Evolutionary conservation across 2,113 vertebrate species (phyloP), one percentile per base, ranked within the genome.

Genomic region (Ammodytes marinus): DNA sequence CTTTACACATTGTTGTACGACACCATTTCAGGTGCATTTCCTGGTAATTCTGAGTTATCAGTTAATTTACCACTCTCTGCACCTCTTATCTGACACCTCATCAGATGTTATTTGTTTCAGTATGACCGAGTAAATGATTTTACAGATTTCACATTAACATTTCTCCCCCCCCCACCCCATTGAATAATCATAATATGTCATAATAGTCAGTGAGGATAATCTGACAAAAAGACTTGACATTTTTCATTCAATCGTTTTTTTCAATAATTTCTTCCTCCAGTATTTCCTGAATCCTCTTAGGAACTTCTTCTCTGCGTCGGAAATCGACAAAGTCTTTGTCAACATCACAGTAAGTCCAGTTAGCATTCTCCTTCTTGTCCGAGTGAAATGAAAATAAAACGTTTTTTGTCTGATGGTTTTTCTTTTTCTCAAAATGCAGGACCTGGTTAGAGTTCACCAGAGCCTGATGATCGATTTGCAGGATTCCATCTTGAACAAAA

Each of bases 211-310:
- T 60, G 47, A 27, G 3, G 27, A 11, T 4, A 15, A 19, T 45
- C 15, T 57, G 57, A 37, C 12, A 8, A 35, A 2, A 66, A 8
- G 6, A 12, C 11, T 15, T 55, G 8, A 35, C 47, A 60, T 14
- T 4, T 65, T 77, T 70, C 5, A 42, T 39, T 43, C 11, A 19
- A 12, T 27, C 27, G 27, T 27, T 27, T 0, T 52, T 60, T 61
- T 79, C 11, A 6, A 15, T 40, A 40, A 1, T 58, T 54, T 77
- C 9, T 57, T 46, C 50, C 79, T 84, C 4, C 89, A 99, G 97
- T 97, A 96, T 92, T 99, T 99, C 82, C 96, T 98, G 94, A 95
- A 94, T 65, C 97, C 97, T 3, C 80, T 99, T 75, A 97, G 95
- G 93, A 96, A 94, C 53, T 97, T 98, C 86, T 93, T 97, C 85